Conservation (phyloP, 1,140 invertebrate species). For the Saccostrea cuccullata region DNA sequence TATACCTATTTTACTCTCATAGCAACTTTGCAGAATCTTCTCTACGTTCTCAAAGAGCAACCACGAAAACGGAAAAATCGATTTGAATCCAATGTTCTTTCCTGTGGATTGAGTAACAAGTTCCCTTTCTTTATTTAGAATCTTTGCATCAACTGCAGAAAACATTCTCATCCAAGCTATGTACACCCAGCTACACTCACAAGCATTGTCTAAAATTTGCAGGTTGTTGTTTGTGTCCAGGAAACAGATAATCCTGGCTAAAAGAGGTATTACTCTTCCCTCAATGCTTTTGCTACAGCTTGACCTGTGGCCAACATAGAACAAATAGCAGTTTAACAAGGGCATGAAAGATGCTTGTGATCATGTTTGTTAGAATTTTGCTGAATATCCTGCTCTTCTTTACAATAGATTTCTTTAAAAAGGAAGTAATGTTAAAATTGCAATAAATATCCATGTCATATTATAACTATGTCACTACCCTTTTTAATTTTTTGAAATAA, state of each 20-base stretch:
- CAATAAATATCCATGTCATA: not conserved
- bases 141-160: not conserved
- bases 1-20: not conserved
- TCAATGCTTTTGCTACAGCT: constrained; percentile 43
- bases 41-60: constrained; percentile 62
- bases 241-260: constrained; percentile 66
- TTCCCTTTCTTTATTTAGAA: not conserved
- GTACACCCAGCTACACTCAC: constrained; percentile 46
- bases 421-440: not conserved
- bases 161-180: constrained; percentile 51
- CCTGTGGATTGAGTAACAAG: not conserved
- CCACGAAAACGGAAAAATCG: constrained; percentile 63
- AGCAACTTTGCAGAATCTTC: constrained; percentile 16
- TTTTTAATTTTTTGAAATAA: no score
- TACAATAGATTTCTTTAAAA: not conserved
- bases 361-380: no score
- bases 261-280: constrained; percentile 64
- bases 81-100: not conserved
- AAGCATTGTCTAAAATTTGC: constrained; percentile 54
- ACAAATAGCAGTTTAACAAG: no score
- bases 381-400: no score
- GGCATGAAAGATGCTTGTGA: no score
- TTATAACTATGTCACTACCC: no score
- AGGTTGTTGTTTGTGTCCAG: constrained; percentile 69
- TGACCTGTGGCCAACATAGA: not conserved